phyloP scores from a whole-genome alignment of 2,797 vertebrate species.

The Mionectes olivaceus region DNA sequence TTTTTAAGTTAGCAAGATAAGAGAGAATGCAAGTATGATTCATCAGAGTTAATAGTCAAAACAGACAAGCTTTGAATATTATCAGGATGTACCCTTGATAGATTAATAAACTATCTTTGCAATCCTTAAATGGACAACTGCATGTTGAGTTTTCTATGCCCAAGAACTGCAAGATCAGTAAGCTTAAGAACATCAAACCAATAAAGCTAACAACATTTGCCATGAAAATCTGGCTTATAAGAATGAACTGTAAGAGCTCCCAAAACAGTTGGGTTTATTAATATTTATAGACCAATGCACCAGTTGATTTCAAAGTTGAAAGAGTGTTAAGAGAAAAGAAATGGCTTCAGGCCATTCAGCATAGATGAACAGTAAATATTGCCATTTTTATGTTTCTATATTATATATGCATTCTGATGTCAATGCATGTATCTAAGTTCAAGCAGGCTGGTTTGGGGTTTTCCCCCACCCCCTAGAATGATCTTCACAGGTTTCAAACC shows the following conservation, averaged over 20 bases:
- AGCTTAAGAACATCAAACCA: not conserved
- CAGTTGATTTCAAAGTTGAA: conserved; percentile 55
- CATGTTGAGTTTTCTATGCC: not conserved
- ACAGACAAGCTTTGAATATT: conserved; percentile 26
- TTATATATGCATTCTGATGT: conserved; percentile 22
- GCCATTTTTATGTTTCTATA: conserved; percentile 52
- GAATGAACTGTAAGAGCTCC: conserved; percentile 46
- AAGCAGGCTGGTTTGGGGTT: not conserved
- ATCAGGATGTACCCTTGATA: conserved; percentile 17
- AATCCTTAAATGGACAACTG: not conserved
- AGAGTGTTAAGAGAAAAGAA: conserved; percentile 28
- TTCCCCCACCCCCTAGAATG: not conserved
- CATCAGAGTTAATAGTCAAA: conserved; percentile 33
- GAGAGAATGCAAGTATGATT: conserved; percentile 6
- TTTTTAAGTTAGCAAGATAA: conserved; percentile 36
- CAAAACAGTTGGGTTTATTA: conserved; percentile 32
- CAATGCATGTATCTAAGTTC: conserved; percentile 17
- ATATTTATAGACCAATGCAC: conserved; percentile 40
- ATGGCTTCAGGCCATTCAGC: conserved; percentile 47
- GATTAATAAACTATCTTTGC: conserved; percentile 19
- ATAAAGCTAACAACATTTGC: not conserved
- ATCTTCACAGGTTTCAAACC: conserved; percentile 70
- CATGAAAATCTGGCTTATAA: conserved; percentile 24
- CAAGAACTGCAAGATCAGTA: not conserved
- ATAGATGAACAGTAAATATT: conserved; percentile 41